Percentiles rank a stretch among this genome's conserved stretches.
phyloP scores from a whole-genome alignment of 2,797 vertebrate species.

The Eulemur coronatus region DNA sequence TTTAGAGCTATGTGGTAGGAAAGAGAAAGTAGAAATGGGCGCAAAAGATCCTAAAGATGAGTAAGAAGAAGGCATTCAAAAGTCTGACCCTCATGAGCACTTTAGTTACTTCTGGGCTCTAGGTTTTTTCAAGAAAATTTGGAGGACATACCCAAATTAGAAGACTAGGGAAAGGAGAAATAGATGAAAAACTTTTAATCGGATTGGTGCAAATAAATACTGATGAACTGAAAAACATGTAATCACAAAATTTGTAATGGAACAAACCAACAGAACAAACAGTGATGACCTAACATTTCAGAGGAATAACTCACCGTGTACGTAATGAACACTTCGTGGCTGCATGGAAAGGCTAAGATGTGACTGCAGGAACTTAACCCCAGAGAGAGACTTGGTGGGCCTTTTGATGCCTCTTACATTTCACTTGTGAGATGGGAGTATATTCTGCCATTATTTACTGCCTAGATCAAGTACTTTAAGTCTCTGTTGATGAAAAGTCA shows the following conservation, averaged over 20 bases:
- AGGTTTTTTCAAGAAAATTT: neutral
- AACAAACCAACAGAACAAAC: neutral
- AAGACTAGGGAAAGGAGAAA: neutral
- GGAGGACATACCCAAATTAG: neutral
- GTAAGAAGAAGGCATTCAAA: neutral
- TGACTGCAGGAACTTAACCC: neutral
- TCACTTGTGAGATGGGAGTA: neutral
- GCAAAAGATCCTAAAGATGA: neutral
- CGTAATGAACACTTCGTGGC: neutral
- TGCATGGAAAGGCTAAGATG: neutral
- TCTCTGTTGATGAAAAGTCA: neutral
- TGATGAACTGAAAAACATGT: neutral
- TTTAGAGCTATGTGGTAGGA: neutral
- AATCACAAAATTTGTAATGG: neutral
- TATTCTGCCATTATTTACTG: neutral
- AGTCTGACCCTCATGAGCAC: neutral
- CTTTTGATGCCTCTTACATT: neutral
- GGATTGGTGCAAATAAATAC: neutral
- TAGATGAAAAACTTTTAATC: neutral
- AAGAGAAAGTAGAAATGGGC: neutral
- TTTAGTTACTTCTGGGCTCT: neutral
- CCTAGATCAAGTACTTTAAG: neutral
- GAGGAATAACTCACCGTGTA: neutral
- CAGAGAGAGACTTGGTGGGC: fast-evolving
- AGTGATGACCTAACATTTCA: neutral